phyloP scores from a whole-genome alignment of 2,888 invertebrate species.

The Marronus borbonicus region DNA sequence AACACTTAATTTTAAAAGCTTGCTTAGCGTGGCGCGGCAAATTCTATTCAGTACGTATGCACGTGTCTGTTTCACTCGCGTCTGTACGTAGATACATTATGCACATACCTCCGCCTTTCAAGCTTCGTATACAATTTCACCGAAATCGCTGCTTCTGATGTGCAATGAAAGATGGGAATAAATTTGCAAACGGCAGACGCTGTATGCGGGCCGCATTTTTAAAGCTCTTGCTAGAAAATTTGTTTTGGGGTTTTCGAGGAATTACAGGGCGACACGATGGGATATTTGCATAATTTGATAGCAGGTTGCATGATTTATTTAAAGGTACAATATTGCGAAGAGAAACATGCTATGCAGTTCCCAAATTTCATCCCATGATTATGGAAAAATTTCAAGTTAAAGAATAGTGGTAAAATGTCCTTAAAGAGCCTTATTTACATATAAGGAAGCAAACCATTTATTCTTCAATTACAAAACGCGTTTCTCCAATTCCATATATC shows the following conservation, averaged over 20 bases:
- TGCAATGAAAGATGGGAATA: too few species aligned
- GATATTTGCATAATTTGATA: too few species aligned
- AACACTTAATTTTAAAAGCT: conserved; percentile 35
- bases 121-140: too few species aligned
- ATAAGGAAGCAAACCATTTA: background rate
- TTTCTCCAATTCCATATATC: background rate
- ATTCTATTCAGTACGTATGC: background rate
- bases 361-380: background rate
- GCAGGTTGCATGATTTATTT: background rate
- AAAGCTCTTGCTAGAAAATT: too few species aligned
- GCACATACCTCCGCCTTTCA: too few species aligned
- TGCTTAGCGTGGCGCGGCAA: background rate
- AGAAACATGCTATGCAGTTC: background rate
- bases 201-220: too few species aligned
- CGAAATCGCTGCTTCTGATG: too few species aligned
- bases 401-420: background rate
- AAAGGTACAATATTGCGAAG: background rate
- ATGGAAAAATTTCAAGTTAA: background rate
- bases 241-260: too few species aligned
- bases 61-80: too few species aligned
- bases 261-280: too few species aligned
- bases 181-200: too few species aligned
- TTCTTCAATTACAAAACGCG: background rate
- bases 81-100: too few species aligned
- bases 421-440: background rate